Base-by-base conservation (phyloP, 1,140 invertebrate genomes). In the Apis cerana region DNA sequence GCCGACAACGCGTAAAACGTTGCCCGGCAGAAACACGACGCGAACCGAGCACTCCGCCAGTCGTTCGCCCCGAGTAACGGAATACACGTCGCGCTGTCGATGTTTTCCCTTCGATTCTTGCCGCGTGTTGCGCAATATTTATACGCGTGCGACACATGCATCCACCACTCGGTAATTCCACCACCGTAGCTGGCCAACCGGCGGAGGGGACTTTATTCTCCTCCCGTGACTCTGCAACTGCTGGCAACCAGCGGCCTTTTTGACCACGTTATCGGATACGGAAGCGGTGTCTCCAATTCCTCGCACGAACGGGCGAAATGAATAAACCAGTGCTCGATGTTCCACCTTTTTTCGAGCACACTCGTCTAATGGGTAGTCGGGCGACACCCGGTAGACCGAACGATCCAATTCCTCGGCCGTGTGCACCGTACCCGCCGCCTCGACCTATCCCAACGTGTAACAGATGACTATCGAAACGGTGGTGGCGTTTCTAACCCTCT, bases 381-480 rank as follows among this genome's bases (percentile, higher is more conserved):
- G 84, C 77, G 88, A 82, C 89, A 90, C 88, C 90, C 88, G 87
- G 85, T 90, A 91, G 68, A 90, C 67, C 80, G 88, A 79, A 88
- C 89, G 90, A 91, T 91, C 86, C 90, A 92, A 90, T 91, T 90
- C 89, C 85, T 84, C 83, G 79, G 80, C 76, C 75, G 72, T 87
- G 88, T 83, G 82, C 84, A 83, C 72, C 33, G 71, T 77, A 84
- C 75, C 33, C 82, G 76, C 58, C 80, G 59, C 77, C 77, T 23
- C 83, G 90, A 92, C 91, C 91, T 92, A 92, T 90, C 89, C 77
- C 90, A 92, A 92, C 87, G 84, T 43, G 33, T 84, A 90, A 89
- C 89, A 88, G 89, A 91, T 89, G 87, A 89, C 87, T 91, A 90
- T 91, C 88, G n/a, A n/a, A n/a, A n/a, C n/a, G n/a, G 33, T 3